Base-by-base conservation (phyloP, 2,797 vertebrate genomes). In the Gambelia wislizenii region DNA sequence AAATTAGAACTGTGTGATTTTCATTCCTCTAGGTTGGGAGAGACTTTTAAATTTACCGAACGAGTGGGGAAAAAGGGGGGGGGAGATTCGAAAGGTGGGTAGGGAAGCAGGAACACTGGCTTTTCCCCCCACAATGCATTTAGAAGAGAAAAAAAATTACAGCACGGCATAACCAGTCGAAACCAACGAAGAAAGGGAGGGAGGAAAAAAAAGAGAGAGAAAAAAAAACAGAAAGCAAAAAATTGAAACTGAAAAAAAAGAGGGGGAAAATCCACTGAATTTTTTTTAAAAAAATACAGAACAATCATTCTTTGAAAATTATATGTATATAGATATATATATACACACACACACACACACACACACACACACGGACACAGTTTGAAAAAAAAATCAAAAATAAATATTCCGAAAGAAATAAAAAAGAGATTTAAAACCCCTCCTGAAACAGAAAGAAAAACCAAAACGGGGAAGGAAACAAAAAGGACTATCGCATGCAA, bases 401-500 rank as follows among this genome's bases (percentile, higher is more conserved):
- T 20, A 42, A 30, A 76, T 67, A 13, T 33, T 76, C 75, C 25
- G 12, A 76, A 72, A 76, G 4, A 3, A n/a, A 83, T 42, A 30
- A 18, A 49, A 47, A 14, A 16, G 13, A 49, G 5, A 1, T 33
- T 36, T 49, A 83, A 44, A 33, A 33, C 25, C 20, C 33, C 30
- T 67, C 64, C 64, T 6, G 20, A 36, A 52, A 27, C 9, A 4
- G 27, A 33, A 33, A 1, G 30, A 33, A 91, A 87, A 90, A 94
- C 91, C 92, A 94, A 2, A 27, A 27, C 6, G 59, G 25, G 59
- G 59, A 1, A 0, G 8, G 74, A 74, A 91, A 89, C 18, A 27
- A 94, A 93, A 95, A 95, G 56, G 97, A 97, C 94, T 97, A 95
- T 67, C 30, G 97, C 99, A 99, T 99, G 99, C 98, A 97, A 98